These are phyloP conservation scores for Psephotus haematonotus DNA, from an alignment of 2,113 vertebrate genomes.

Conservation along the genomic window DNA sequence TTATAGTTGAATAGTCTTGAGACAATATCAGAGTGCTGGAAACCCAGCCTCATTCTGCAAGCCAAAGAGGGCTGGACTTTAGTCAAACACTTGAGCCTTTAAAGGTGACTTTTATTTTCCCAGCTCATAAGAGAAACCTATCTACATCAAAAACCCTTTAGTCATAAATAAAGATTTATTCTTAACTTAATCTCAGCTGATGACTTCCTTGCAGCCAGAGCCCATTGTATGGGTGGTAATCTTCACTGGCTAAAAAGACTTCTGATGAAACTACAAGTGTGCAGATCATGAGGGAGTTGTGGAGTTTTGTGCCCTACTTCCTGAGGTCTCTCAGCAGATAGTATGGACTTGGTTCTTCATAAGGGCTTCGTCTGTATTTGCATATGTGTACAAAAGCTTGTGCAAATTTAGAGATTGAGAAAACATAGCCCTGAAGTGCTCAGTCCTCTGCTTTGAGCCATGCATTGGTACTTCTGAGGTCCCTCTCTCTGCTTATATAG, in stretches of 20 bases:
- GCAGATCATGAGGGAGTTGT: neutral
- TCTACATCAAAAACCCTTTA: neutral
- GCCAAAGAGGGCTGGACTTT: neutral
- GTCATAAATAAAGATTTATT: neutral
- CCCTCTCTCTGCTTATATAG: neutral
- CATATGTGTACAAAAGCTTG: neutral
- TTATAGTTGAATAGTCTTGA: neutral
- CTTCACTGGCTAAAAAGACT: neutral
- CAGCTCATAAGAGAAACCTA: neutral
- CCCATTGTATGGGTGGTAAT: neutral
- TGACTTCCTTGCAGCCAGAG: neutral
- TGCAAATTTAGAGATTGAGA: neutral
- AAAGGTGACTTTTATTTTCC: neutral
- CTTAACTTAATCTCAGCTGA: neutral
- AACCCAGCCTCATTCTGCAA: neutral
- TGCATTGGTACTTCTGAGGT: neutral
- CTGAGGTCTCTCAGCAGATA: neutral
- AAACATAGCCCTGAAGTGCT: neutral
- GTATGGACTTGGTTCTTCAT: neutral
- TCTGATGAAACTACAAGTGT: neutral
- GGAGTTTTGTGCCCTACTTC: neutral
- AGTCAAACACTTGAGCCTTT: neutral
- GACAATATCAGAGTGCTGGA: neutral
- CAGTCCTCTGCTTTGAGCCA: neutral
- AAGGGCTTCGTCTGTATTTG: neutral